Evolutionary conservation across 2,113 vertebrate genomes (phyloP).

Genomic region (Microtus pennsylvanicus): DNA sequence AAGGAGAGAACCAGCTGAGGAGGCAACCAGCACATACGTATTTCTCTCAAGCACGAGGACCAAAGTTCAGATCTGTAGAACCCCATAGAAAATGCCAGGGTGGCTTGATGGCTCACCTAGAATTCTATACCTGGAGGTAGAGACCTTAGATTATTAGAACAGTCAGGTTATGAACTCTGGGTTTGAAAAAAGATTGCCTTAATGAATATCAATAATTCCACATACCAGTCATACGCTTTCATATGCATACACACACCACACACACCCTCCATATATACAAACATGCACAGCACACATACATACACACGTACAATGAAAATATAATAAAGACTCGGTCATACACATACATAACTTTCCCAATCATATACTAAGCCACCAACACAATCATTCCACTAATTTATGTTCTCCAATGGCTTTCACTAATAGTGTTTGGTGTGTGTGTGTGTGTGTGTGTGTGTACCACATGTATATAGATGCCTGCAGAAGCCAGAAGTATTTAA

Average conservation of each 20-base stretch:
- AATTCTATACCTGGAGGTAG: neutral
- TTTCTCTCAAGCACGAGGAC: neutral
- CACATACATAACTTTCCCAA: neutral
- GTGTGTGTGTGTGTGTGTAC: too few species aligned
- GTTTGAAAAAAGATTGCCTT: neutral
- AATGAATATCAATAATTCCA: neutral
- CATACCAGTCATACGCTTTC: neutral
- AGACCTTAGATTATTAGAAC: neutral
- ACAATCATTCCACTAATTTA: neutral
- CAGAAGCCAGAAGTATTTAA: too few species aligned
- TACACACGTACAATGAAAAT: neutral
- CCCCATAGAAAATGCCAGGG: neutral
- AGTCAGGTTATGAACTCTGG: too few species aligned
- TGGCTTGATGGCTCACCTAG: neutral
- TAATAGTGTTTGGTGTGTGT: neutral
- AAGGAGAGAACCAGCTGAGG: neutral
- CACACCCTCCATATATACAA: neutral
- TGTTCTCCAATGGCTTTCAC: neutral
- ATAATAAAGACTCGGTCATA: neutral
- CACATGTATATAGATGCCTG: too few species aligned
- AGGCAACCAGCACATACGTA: too few species aligned
- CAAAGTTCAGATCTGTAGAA: neutral
- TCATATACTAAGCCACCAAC: neutral
- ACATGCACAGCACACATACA: neutral
- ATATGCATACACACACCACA: neutral